These are phyloP conservation scores for Diorhabda elongata DNA, from an alignment of 1,140 invertebrate species.

Conservation along the genomic window DNA sequence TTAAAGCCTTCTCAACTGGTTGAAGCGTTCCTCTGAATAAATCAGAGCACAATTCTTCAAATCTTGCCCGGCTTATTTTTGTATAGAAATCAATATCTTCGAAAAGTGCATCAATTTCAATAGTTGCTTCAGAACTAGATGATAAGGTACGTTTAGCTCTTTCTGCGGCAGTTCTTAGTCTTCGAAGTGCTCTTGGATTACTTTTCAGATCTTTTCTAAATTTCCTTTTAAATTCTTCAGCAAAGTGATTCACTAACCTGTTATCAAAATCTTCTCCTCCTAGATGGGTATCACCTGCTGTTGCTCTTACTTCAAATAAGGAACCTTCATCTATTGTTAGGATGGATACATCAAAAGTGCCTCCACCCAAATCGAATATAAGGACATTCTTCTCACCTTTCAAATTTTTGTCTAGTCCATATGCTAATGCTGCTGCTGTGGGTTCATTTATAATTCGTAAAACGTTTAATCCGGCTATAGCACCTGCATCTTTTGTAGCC, in stretches of 20 bases:
- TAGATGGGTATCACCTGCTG: constrained; percentile 57
- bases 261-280: constrained; percentile 58
- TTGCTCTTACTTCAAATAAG: constrained; percentile 63
- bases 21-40: constrained; percentile 53
- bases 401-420: constrained; percentile 61
- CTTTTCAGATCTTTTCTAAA: constrained; percentile 49
- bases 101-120: constrained; percentile 52
- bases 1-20: constrained; percentile 58
- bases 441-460: constrained; percentile 58
- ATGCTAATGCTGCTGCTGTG: constrained; percentile 65
- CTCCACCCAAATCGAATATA: constrained; percentile 61
- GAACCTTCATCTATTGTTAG: constrained; percentile 67
- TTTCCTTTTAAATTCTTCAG: constrained; percentile 51
- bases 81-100: constrained; percentile 53
- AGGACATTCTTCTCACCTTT: constrained; percentile 66
- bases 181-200: constrained; percentile 53
- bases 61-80: constrained; percentile 55
- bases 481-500: constrained; percentile 64
- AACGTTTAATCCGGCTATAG: constrained; percentile 56
- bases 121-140: constrained; percentile 51
- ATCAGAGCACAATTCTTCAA: constrained; percentile 53
- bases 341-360: constrained; percentile 72
- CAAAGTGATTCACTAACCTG: constrained; percentile 63
- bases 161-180: constrained; percentile 71
- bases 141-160: constrained; percentile 53